Conservation (phyloP, 2,113 vertebrate genomes). For the Rhabdomys dilectus region DNA sequence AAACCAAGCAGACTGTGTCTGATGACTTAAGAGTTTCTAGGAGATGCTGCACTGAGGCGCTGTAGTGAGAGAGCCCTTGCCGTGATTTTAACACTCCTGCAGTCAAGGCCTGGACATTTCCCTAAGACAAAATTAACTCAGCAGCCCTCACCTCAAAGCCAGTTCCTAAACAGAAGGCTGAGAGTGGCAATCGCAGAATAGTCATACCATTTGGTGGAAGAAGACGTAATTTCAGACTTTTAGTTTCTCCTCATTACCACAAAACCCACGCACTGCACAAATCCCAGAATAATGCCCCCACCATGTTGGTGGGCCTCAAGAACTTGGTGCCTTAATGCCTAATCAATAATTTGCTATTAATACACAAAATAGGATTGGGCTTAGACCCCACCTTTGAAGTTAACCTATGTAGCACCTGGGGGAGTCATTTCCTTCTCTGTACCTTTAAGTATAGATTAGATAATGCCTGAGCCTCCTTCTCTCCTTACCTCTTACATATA, state of each 20-base stretch:
- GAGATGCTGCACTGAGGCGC: background rate
- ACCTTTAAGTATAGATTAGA: background rate
- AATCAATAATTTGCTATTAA: background rate
- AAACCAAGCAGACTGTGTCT: too few species aligned
- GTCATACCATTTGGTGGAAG: background rate
- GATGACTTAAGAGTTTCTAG: background rate
- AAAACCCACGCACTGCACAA: background rate
- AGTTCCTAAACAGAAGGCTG: background rate
- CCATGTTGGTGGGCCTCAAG: background rate
- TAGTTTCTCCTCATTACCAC: background rate
- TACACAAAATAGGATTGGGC: background rate
- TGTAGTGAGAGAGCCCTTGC: rapidly evolving
- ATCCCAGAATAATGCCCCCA: background rate
- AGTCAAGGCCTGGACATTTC: background rate
- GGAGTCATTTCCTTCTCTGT: background rate
- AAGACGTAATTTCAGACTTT: slow-evolving; percentile 25
- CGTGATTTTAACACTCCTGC: background rate
- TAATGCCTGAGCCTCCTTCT: background rate
- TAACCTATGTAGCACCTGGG: background rate
- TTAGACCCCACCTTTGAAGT: background rate
- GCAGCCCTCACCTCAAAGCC: background rate
- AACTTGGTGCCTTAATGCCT: background rate
- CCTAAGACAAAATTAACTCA: slow-evolving; percentile 20
- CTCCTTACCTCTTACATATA: background rate
- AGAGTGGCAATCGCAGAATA: rapidly evolving